Evolutionary conservation across 2,888 invertebrate species (phyloP).

Genomic region (Polylopha cassiicola): DNA sequence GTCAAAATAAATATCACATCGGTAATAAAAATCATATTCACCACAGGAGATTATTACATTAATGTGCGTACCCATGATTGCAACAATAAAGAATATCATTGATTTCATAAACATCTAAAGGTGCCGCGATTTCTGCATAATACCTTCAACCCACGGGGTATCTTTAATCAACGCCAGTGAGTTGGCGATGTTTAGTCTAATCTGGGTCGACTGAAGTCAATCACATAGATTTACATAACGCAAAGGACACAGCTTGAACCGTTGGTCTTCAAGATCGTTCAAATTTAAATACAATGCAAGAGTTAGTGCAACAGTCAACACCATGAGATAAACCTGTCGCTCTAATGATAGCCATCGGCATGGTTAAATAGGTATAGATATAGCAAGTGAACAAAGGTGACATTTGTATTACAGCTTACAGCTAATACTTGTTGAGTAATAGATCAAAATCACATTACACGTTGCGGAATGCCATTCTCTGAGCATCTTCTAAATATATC

Average conservation of each 20-base stretch:
- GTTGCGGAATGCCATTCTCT: constrained; percentile 10
- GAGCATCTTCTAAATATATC: constrained; percentile 21
- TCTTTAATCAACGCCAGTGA: constrained; percentile 2
- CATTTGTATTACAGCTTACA: constrained; percentile 19
- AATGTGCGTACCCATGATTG: too few species aligned
- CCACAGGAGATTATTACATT: too few species aligned
- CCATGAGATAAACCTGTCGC: constrained; percentile 16
- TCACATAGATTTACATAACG: constrained; percentile 18
- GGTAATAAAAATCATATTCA: too few species aligned
- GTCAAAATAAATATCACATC: too few species aligned
- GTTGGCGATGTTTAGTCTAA: constrained; percentile 12
- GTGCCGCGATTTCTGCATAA: too few species aligned
- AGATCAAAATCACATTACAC: constrained; percentile 12
- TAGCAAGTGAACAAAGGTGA: constrained; percentile 12
- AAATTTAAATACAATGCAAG: constrained; percentile 20
- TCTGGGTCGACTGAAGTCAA: constrained; percentile 17
- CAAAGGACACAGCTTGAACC: constrained; percentile 14
- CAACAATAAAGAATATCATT: too few species aligned
- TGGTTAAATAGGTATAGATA: constrained; percentile 11
- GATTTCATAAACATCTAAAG: too few species aligned
- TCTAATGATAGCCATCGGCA: constrained; percentile 12
- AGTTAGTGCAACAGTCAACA: too few species aligned
- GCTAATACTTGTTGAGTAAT: constrained; percentile 14
- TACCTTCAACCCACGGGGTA: constrained; percentile 9
- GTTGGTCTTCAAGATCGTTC: constrained; percentile 15